Percentiles rank a stretch among this genome's conserved stretches.
Conservation (phyloP, 2,113 vertebrate species). For the Grus americana region DNA sequence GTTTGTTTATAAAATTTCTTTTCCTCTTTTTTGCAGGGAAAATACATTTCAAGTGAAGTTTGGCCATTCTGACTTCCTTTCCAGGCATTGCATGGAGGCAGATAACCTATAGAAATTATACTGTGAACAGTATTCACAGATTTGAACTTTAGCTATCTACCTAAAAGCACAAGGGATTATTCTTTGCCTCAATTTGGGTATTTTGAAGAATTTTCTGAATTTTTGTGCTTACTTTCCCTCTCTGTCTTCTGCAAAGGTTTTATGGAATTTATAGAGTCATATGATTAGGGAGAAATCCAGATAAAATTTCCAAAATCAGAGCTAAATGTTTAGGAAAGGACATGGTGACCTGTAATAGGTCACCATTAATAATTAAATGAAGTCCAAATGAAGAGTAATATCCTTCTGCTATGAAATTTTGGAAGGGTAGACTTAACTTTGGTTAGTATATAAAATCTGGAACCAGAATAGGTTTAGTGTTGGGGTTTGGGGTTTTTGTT, state of each 20-base stretch:
- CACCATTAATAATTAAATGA: background rate
- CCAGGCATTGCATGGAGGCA: background rate
- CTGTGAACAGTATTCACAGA: background rate
- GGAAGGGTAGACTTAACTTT: background rate
- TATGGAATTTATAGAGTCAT: background rate
- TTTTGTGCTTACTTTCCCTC: background rate
- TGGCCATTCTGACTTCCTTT: background rate
- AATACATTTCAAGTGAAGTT: background rate
- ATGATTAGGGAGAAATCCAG: background rate
- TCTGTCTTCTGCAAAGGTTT: background rate
- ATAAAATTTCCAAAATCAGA: background rate
- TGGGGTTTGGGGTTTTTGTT: rapidly evolving
- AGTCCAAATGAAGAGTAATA: background rate
- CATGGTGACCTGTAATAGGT: background rate
- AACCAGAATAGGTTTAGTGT: background rate
- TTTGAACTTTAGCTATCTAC: background rate
- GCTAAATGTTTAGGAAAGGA: background rate
- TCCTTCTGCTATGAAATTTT: background rate
- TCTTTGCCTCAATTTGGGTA: background rate
- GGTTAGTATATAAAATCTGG: background rate
- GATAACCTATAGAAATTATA: background rate
- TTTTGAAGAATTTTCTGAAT: background rate
- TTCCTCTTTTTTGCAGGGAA: background rate
- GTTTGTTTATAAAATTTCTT: background rate
- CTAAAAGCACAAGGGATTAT: background rate